Evolutionary conservation across 2,113 vertebrate genomes (phyloP), one percentile per base, ranked within the genome.

Genomic region (Cryptomyrus ogoouensis): DNA sequence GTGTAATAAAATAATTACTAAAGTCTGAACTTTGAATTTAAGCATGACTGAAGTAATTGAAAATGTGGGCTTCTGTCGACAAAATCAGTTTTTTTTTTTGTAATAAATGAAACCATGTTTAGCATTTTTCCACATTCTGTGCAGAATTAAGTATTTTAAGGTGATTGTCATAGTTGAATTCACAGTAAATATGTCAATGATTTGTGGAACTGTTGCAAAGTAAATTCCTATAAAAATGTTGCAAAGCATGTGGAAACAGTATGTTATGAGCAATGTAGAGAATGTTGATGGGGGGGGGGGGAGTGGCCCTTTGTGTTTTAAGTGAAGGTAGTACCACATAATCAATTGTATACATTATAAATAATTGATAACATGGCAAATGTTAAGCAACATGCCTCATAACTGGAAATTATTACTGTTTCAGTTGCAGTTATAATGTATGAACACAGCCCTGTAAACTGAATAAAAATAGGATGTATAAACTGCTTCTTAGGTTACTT

Each of bases 1-100:
- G 97, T 99, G 98, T 99, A 99, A 99, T 98, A 99, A 99, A 96
- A 97, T 96, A 96, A 97, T 97, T 97, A 97, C 96, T 97, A 97
- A 97, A 97, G 97, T 97, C 97, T 96, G 88, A 93, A 89, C 56
- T 96, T 96, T 89, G 88, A 90, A 85, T 88, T 88, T 77, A 85
- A 88, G 83, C 70, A 58, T 91, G 83, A 66, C 47, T 88, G 49
- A 44, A 46, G 62, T 66, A 53, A 83, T 84, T 89, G 53, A 58
- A 80, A 31, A 89, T 50, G 49, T 56, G 39, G 62, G 89, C 88
- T 52, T n/a, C 24, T 50, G 62, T 39, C 4, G 62, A 88, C 83
- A 58, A 52, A 39, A 47, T 89, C 24, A 44, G 53, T 21, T 49
- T 83, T 56, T 88, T 35, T 83, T 56, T 83, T 87, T 15, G 35